Evolutionary conservation across 2,888 invertebrate species (phyloP).

Genomic region (Bedellia somnulentella): DNA sequence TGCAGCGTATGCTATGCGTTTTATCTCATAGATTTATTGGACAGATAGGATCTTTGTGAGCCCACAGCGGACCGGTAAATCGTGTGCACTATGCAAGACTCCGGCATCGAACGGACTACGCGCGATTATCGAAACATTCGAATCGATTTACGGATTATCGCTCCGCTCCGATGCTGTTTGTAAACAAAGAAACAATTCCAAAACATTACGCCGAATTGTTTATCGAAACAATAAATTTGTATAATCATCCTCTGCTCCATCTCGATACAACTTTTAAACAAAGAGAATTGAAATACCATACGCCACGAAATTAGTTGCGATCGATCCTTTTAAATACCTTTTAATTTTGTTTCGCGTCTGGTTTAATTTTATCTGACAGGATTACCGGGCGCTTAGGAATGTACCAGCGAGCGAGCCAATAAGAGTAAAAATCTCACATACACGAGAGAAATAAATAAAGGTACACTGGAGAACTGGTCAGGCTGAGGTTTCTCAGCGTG

Average conservation of each 20-base stretch:
- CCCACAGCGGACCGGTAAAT: constrained; percentile 28
- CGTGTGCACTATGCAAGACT: constrained; percentile 28
- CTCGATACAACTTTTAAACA: constrained; percentile 11
- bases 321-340: constrained; percentile 51
- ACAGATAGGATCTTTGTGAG: constrained; percentile 43
- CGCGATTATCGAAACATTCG: constrained; percentile 9
- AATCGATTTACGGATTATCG: constrained; percentile 8
- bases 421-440: constrained; percentile 46
- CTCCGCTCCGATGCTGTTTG: constrained; percentile 8
- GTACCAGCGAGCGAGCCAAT: constrained; percentile 42
- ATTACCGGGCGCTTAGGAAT: constrained; percentile 56
- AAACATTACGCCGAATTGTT: constrained; percentile 9
- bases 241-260: background rate
- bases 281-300: constrained; percentile 34
- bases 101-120: constrained; percentile 16
- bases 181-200: constrained; percentile 18
- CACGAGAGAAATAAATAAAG: constrained; percentile 55
- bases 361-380: constrained; percentile 60
- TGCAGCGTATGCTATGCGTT: constrained; percentile 16
- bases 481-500: constrained; percentile 41
- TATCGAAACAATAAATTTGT: background rate
- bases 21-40: constrained; percentile 53
- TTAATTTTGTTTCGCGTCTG: constrained; percentile 61
- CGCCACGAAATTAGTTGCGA: constrained; percentile 54
- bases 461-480: constrained; percentile 35